Conservation (phyloP, 2,113 vertebrate species). For the Cebus imitator region DNA sequence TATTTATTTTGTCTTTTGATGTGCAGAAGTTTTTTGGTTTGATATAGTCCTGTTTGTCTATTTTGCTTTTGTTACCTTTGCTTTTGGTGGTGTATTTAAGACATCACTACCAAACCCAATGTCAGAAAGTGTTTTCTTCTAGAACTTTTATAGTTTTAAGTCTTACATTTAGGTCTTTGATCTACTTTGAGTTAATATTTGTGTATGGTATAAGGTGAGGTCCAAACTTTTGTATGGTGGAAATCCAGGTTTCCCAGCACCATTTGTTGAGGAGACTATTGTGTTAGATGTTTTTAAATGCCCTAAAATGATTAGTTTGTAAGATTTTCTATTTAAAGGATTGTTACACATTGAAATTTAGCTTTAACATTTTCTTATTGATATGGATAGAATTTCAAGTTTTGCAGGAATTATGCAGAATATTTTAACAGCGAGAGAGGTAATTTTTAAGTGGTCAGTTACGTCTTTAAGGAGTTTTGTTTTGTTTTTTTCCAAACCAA, state of each 20-base stretch:
- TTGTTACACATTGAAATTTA: constrained; percentile 24
- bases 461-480: background rate
- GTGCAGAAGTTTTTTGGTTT: background rate
- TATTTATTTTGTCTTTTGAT: background rate
- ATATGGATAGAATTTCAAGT: background rate
- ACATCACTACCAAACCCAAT: background rate
- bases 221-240: background rate
- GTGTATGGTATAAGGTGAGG: background rate
- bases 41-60: background rate
- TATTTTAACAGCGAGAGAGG: background rate
- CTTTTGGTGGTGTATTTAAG: background rate
- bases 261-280: background rate
- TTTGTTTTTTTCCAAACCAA: background rate
- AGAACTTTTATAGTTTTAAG: constrained; percentile 1
- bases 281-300: background rate
- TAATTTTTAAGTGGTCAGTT: background rate
- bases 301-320: background rate
- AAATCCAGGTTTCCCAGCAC: background rate
- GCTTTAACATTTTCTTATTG: background rate
- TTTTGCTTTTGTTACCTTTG: background rate
- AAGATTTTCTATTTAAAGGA: background rate
- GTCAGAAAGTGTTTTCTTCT: background rate
- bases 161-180: background rate
- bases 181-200: background rate
- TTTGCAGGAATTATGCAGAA: background rate